These are phyloP conservation scores for Urocolius indicus DNA, from an alignment of 2,113 vertebrate genomes.

Conservation along the genomic window DNA sequence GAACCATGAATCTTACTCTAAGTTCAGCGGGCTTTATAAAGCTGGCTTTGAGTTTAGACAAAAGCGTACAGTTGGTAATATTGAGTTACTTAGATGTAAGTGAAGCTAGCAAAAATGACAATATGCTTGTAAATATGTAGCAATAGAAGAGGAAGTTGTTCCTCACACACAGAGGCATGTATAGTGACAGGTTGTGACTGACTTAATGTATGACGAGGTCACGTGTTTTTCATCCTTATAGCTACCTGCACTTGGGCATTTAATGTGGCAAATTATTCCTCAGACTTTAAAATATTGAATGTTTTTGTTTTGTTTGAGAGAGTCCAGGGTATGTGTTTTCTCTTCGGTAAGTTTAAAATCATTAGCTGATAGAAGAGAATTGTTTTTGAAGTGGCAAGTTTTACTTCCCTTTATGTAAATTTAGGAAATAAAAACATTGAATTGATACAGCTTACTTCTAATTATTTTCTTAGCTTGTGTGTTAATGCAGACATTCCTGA, in stretches of 20 bases:
- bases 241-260: background rate
- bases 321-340: background rate
- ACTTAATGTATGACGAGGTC: background rate
- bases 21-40: background rate
- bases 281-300: background rate
- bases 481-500: conserved; percentile 14
- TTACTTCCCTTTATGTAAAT: background rate
- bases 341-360: background rate
- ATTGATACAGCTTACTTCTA: background rate
- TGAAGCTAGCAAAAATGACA: background rate
- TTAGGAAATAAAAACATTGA: background rate
- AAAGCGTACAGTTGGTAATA: background rate
- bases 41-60: background rate
- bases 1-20: background rate
- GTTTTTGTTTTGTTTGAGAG: background rate
- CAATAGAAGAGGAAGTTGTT: background rate
- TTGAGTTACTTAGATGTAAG: background rate
- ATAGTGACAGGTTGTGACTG: background rate
- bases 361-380: background rate
- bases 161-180: background rate
- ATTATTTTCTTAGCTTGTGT: conserved; percentile 15
- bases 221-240: background rate
- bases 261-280: background rate
- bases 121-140: background rate
- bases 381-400: background rate